phyloP scores from a whole-genome alignment of 2,797 vertebrate genomes.

The Schizopygopsis pylzovi region DNA sequence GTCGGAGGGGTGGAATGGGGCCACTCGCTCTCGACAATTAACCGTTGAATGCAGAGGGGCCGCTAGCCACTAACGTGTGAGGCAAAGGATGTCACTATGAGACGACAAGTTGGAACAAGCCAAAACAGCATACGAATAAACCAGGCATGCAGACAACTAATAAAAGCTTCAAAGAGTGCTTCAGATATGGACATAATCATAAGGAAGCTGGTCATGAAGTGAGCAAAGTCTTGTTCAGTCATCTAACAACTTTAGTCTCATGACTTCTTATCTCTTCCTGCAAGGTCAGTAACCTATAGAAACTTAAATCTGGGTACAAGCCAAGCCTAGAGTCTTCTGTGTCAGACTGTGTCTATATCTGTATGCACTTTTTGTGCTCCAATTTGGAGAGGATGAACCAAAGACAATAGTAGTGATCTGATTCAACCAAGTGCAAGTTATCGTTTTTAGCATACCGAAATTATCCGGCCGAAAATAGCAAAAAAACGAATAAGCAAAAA shows the following conservation, averaged over 20 bases:
- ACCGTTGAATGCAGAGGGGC: constrained; percentile 57
- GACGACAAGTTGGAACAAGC: constrained; percentile 48
- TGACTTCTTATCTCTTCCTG: constrained; percentile 46
- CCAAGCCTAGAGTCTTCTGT: constrained; percentile 55
- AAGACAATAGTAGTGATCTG: constrained; percentile 52
- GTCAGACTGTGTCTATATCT: constrained; percentile 78
- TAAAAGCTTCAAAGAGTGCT: background rate
- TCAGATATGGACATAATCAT: background rate
- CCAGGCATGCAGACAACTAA: constrained; percentile 12
- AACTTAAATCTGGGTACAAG: constrained; percentile 28
- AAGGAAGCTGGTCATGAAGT: constrained; percentile 9
- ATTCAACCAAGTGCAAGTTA: constrained; percentile 33
- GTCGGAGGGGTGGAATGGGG: constrained; percentile 34
- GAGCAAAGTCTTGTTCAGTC: constrained; percentile 58
- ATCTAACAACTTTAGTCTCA: constrained; percentile 13
- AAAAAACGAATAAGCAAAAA: background rate
- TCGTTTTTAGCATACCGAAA: background rate
- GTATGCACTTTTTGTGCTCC: constrained; percentile 75
- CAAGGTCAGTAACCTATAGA: constrained; percentile 12
- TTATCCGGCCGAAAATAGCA: background rate
- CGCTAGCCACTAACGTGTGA: constrained; percentile 26
- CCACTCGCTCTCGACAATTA: constrained; percentile 31
- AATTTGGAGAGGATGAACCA: constrained; percentile 72
- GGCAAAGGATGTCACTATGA: constrained; percentile 43
- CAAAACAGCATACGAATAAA: constrained; percentile 20